phyloP scores from a whole-genome alignment of 2,888 invertebrate species.

The Alentia gelatinosa region DNA sequence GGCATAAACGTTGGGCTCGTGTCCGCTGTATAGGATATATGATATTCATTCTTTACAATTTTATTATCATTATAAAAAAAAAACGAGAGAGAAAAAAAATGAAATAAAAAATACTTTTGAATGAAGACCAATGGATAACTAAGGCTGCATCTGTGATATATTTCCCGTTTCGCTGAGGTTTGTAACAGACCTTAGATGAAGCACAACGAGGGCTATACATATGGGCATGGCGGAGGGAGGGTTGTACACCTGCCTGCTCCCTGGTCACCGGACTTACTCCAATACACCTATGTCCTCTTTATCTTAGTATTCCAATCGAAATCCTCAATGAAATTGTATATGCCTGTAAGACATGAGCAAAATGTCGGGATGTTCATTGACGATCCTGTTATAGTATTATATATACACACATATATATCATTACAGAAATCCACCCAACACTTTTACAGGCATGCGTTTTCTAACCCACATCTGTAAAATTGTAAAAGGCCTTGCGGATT shows the following conservation, averaged over 20 bases:
- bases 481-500: neutral
- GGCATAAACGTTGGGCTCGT: conserved; percentile 22
- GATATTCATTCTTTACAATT: conserved; percentile 47
- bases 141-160: conserved; percentile 53
- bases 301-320: neutral
- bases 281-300: neutral
- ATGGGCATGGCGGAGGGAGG: neutral
- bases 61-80: conserved; percentile 46
- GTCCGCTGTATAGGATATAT: conserved; percentile 45
- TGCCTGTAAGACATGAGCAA: too few species aligned
- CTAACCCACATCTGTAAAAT: neutral
- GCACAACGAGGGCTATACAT: conserved; percentile 32
- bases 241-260: neutral
- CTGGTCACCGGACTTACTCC: neutral
- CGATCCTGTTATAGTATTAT: neutral
- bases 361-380: too few species aligned
- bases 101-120: conserved; percentile 46
- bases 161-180: conserved; percentile 38
- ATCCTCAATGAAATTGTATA: neutral
- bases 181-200: neutral
- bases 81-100: neutral
- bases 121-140: conserved; percentile 48
- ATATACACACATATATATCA: too few species aligned
- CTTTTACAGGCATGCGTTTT: neutral
- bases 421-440: neutral